Base-by-base conservation (phyloP, 2,113 vertebrate species). In the Stomatorhinus ivindoensis region DNA sequence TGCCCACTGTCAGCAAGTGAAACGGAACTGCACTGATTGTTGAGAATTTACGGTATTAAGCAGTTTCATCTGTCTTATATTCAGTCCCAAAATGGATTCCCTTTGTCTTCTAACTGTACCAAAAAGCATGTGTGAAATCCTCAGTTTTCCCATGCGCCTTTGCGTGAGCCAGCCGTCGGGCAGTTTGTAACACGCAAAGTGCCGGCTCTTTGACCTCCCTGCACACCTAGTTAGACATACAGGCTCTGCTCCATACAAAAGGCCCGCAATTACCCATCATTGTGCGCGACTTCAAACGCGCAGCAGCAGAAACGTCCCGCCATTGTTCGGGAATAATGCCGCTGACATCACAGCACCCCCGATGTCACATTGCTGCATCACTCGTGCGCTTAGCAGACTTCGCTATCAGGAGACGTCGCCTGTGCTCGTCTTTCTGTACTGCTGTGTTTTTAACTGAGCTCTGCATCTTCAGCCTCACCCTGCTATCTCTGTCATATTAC, bases 211-310 rank as follows among this genome's bases (percentile, higher is more conserved):
- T 84, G 4, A 19, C 82, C 7, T 15, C 10, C 44, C 44, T n/a
- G 82, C 35, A 89, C 88, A 65, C 82, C 88, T 80, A 90, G 90
- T 92, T 89, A 91, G 91, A 89, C 87, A 87, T 50, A 89, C 88
- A 91, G 92, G 90, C 92, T 88, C 91, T 91, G 89, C 88, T 91
- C 88, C 88, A 73, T 86, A 89, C 89, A 90, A 90, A 61, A 91
- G 88, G 89, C 80, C 91, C 47, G 87, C 91, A 91, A 93, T 92
- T 90, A 89, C 83, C 90, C 91, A 51, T 92, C 80, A 87, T 86
- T 89, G 89, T 89, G n/a, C 19, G 85, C 86, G 44, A 24, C 90
- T 83, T 91, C 47, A 91, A 89, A 92, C 86, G 82, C 86, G 83
- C 89, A 89, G 53, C 89, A 90, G 89, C 88, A 89, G 90, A 85